These are phyloP conservation scores for Notarius lentiginosus DNA, from an alignment of 2,113 vertebrate species.

Conservation along the genomic window DNA sequence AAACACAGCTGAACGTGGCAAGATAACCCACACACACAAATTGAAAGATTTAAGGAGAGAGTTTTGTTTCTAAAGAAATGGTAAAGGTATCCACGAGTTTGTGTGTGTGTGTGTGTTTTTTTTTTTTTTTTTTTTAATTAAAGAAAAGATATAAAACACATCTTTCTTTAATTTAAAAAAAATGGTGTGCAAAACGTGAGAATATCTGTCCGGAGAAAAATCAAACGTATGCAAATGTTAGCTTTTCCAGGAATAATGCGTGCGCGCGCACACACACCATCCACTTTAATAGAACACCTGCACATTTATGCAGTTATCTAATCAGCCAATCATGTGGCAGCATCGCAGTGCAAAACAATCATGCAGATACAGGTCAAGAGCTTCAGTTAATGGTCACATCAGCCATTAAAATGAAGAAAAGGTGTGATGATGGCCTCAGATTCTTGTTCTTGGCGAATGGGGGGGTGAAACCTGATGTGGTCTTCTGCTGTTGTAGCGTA, in stretches of 20 bases:
- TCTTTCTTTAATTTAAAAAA: no score
- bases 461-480: no score
- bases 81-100: background rate
- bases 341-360: no score
- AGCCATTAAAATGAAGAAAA: no score
- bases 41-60: background rate
- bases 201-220: background rate
- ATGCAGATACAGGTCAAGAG: no score
- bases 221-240: background rate
- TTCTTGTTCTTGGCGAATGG: no score
- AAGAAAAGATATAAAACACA: no score
- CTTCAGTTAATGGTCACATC: no score
- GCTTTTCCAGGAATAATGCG: background rate
- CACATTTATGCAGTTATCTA: background rate
- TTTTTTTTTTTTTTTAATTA: background rate
- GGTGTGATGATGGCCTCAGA: no score
- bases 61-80: background rate
- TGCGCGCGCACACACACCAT: background rate
- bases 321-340: background rate
- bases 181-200: background rate
- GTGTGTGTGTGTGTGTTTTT: no score
- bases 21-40: background rate
- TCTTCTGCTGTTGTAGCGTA: no score
- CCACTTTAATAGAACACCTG: background rate
- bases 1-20: background rate